Percentiles rank a stretch among this genome's conserved stretches.
These are phyloP conservation scores for Cheilosia scutellata DNA, from an alignment of 2,888 invertebrate species.

Conservation along the genomic window DNA sequence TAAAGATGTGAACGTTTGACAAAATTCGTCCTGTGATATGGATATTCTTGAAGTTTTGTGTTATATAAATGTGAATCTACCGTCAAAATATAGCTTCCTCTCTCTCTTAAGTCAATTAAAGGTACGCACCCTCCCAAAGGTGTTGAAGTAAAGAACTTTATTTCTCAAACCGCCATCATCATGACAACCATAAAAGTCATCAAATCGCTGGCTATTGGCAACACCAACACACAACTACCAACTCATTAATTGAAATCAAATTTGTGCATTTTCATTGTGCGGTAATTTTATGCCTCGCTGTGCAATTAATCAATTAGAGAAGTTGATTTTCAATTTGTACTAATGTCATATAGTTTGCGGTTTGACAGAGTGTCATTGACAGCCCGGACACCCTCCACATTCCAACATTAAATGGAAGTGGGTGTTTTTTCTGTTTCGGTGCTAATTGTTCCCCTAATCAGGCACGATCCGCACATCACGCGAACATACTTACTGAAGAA, in stretches of 20 bases:
- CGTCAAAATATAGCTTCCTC: too few species aligned
- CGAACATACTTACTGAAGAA: constrained; percentile 23
- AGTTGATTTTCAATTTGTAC: constrained; percentile 38
- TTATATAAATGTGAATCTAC: too few species aligned
- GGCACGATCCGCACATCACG: constrained; percentile 13
- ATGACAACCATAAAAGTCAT: constrained; percentile 15
- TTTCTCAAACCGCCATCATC: constrained; percentile 9
- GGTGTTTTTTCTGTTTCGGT: neutral
- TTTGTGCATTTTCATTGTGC: constrained; percentile 52
- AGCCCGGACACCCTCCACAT: neutral
- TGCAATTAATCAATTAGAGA: constrained; percentile 58
- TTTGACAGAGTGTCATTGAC: constrained; percentile 10
- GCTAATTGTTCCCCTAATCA: constrained; percentile 1
- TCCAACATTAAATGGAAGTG: constrained; percentile 30
- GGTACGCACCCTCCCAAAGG: neutral
- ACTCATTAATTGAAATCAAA: constrained; percentile 50
- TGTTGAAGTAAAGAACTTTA: neutral
- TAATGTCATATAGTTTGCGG: constrained; percentile 37
- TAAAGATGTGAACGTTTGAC: too few species aligned
- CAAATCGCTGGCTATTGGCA: neutral
- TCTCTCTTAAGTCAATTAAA: too few species aligned
- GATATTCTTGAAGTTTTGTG: too few species aligned
- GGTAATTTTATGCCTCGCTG: constrained; percentile 48
- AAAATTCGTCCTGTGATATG: too few species aligned
- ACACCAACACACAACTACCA: neutral